phyloP scores from a whole-genome alignment of 2,888 invertebrate genomes.

The Parasteatoda lunata region DNA sequence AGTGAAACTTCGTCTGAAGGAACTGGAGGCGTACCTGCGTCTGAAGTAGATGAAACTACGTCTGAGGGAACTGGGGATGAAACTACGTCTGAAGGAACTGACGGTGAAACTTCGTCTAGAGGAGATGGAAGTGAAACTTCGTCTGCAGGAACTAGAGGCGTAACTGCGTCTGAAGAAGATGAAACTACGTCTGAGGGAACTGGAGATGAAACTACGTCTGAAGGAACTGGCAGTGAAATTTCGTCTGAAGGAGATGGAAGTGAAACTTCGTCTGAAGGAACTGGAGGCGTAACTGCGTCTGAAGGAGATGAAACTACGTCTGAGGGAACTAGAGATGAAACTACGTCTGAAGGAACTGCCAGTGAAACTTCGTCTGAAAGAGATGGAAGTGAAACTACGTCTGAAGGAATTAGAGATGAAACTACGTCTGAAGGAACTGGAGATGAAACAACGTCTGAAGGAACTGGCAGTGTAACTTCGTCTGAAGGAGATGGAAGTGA shows the following conservation, averaged over 20 bases:
- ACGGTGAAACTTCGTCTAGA: constrained; percentile 80
- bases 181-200: too few species aligned
- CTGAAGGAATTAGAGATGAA: not conserved
- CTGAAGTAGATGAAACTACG: too few species aligned
- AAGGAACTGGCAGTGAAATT: too few species aligned
- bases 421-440: constrained; percentile 80
- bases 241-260: too few species aligned
- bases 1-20: constrained; percentile 77
- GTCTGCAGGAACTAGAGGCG: constrained; percentile 56
- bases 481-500: constrained; percentile 76
- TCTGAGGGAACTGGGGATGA: too few species aligned
- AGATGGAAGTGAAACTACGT: not conserved
- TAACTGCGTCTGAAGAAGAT: constrained; percentile 26
- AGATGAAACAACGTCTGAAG: constrained; percentile 79
- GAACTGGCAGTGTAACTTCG: constrained; percentile 62
- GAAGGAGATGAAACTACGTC: constrained; percentile 23
- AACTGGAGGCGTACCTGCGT: too few species aligned
- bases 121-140: constrained; percentile 70
- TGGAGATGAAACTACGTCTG: too few species aligned
- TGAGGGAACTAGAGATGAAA: too few species aligned
- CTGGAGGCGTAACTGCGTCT: too few species aligned
- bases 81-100: constrained; percentile 83
- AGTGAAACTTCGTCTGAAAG: too few species aligned
- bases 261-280: too few species aligned
- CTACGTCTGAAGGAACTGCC: too few species aligned